Conservation (phyloP, 2,113 vertebrate species). For the Rhagologus leucostigma region DNA sequence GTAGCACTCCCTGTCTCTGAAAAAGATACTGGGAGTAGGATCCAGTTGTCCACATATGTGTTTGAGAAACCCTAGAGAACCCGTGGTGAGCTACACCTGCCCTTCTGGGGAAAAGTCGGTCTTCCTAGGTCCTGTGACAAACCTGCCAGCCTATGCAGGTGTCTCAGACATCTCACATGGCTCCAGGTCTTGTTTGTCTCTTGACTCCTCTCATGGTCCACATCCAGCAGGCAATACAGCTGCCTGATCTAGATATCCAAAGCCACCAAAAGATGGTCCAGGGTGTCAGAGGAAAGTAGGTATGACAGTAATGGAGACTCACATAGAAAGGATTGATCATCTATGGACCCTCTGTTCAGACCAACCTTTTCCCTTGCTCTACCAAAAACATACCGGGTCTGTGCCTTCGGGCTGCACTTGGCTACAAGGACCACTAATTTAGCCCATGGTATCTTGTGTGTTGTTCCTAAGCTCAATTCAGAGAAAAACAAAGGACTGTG, state of each 20-base stretch:
- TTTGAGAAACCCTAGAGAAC: not conserved
- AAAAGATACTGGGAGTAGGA: not conserved
- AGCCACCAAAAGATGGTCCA: not conserved
- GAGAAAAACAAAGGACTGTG: not conserved
- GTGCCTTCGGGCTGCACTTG: not conserved
- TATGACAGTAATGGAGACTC: not conserved
- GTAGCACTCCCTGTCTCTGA: not conserved
- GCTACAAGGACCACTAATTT: not conserved
- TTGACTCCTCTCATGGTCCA: not conserved
- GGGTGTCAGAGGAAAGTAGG: not conserved
- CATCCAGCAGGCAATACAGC: not conserved
- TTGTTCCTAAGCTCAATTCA: not conserved
- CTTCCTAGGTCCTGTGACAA: not conserved
- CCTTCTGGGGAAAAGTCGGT: not conserved
- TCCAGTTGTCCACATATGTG: not conserved
- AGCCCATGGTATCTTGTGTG: not conserved
- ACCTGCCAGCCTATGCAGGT: not conserved
- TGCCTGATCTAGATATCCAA: not conserved
- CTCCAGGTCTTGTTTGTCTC: not conserved
- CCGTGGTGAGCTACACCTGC: not conserved
- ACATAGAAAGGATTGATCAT: not conserved
- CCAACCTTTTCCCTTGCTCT: not conserved
- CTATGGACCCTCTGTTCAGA: not conserved
- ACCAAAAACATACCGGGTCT: not conserved
- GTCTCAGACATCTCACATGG: not conserved